A percentile compares a stretch with the other conserved stretches of the same genome.
Conservation (phyloP, 2,113 vertebrate genomes). For the Deroptyus accipitrinus region DNA sequence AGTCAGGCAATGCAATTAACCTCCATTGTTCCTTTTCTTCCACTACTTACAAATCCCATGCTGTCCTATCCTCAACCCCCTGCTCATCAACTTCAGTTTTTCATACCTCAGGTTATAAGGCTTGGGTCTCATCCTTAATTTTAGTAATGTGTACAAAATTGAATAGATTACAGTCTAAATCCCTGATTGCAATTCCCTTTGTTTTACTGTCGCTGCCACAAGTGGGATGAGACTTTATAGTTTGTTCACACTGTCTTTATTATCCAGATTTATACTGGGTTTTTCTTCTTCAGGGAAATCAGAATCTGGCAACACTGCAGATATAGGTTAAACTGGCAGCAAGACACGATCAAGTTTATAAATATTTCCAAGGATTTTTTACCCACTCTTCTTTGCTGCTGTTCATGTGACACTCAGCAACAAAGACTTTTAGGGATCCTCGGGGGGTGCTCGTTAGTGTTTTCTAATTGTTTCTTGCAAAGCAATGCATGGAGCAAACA, state of each 20-base stretch:
- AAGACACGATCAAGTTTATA: not conserved
- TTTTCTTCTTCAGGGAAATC: not conserved
- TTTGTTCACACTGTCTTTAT: not conserved
- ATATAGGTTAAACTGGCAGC: not conserved
- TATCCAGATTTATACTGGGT: not conserved
- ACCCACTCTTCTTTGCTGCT: not conserved
- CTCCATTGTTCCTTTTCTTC: not conserved
- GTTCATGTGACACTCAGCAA: not conserved
- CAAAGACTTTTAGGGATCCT: not conserved
- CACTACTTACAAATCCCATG: not conserved
- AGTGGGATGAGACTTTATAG: not conserved
- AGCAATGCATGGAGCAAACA: not conserved
- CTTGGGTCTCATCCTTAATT: not conserved
- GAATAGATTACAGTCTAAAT: not conserved
- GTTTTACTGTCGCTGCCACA: not conserved
- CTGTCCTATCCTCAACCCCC: not conserved
- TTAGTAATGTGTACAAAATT: not conserved
- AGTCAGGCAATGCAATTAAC: not conserved
- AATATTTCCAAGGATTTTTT: not conserved
- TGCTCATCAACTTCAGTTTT: not conserved
- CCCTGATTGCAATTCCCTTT: not conserved
- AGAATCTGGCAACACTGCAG: not conserved
- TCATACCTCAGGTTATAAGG: not conserved
- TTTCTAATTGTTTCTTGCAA: conserved; percentile 16
- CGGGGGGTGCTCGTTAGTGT: not conserved